Evolutionary conservation across 2,888 invertebrate species (phyloP), one percentile per base, ranked within the genome.

Genomic region (Erebia epiphron): DNA sequence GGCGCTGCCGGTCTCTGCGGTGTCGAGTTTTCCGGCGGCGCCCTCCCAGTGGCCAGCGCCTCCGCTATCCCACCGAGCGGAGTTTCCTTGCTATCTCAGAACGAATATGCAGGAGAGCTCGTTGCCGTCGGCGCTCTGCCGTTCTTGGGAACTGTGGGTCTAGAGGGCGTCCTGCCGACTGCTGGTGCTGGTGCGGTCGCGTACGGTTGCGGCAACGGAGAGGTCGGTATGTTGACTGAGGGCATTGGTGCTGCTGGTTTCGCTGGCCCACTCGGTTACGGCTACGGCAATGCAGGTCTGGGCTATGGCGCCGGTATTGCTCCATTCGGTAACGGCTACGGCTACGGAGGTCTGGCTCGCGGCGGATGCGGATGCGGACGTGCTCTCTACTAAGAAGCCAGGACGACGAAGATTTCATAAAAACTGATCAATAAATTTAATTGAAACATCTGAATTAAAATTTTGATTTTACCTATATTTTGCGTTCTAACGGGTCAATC

Each of bases 11-110:
- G 67, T 56, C 66, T 68, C 43, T 70, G 61, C 21, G 69, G 71
- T 16, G 72, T 46, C 41, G 61, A 68, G 5, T 75, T 76, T 9
- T 77, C 73, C 65, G 77, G 78, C 18, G 77, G 77, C 18, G 75
- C 74, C 11, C 68, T 79, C 10, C 68, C 71, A 13, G 74, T 81
- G 3, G 74, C 75, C 57, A 79, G 81, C 66, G 68, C 74, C 63
- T 83, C 84, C 1, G 80, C 82, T 0, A 78, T 81, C 35, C 71
- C 79, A 4, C 84, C 85, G 1, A 80, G 72, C 26, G 85, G 85
- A 7, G 72, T 86, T 2, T 72, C 76, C 8, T 71, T 85, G 0
- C 65, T 78, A 0, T 81, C 83, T n/a, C 84, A 85, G 68, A 81
- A 82, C 63, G 69, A 75, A 0, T 78, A 84, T 13, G 79, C 81